Evolutionary conservation across 1,140 invertebrate genomes (phyloP).

Genomic region (Cyclargus thomasi): DNA sequence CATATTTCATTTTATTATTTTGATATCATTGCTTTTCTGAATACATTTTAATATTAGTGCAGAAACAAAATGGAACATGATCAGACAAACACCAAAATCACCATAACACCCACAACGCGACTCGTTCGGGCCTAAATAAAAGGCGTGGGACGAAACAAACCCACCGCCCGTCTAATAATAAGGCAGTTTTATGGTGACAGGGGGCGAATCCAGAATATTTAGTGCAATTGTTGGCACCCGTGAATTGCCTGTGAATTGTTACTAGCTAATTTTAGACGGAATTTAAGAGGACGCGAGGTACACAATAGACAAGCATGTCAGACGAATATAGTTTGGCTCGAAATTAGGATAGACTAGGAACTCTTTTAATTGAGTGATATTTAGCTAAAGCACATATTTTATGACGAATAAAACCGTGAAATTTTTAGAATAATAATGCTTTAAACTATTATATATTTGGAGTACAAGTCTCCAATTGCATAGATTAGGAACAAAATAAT

Average conservation of each 20-base stretch:
- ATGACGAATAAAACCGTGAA: no score
- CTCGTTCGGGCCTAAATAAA: neutral
- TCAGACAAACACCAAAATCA: neutral
- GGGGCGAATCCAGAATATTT: neutral
- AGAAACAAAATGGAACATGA: neutral
- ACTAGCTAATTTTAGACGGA: neutral
- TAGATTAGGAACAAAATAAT: no score
- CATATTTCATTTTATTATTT: neutral
- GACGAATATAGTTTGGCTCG: no score
- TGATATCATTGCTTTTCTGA: neutral
- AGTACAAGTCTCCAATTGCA: no score
- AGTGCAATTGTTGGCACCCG: neutral
- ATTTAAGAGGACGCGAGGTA: neutral
- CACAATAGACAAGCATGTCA: no score
- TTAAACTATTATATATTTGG: no score
- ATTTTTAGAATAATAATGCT: no score
- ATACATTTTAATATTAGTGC: neutral
- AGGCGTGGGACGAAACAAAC: neutral
- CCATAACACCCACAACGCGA: neutral
- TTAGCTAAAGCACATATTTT: no score
- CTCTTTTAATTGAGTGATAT: no score
- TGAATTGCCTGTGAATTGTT: neutral
- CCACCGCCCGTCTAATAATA: neutral
- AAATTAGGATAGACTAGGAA: no score
- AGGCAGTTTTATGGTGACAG: slow-evolving; percentile 2